These are phyloP conservation scores for Pogonocherus hispidulus DNA, from an alignment of 2,888 invertebrate species.

Conservation along the genomic window DNA sequence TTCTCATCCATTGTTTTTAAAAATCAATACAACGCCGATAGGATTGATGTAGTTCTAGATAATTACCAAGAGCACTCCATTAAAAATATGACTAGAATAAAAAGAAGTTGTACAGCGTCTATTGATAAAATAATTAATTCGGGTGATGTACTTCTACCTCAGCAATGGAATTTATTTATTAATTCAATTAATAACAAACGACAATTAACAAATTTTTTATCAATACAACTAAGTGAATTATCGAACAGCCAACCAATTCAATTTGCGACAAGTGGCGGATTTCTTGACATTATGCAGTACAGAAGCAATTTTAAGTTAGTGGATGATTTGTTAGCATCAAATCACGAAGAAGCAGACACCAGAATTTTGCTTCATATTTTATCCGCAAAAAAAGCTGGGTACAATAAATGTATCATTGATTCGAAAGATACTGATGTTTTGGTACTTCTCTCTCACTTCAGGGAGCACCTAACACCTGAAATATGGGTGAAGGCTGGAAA, in stretches of 20 bases:
- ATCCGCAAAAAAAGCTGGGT: slow-evolving; percentile 32
- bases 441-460: slow-evolving; percentile 38
- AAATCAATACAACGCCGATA: slow-evolving; percentile 3
- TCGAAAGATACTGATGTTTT: slow-evolving; percentile 41
- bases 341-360: slow-evolving; percentile 44
- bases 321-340: slow-evolving; percentile 29
- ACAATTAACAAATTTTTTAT: slow-evolving; percentile 38
- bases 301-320: slow-evolving; percentile 26
- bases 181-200: slow-evolving; percentile 38
- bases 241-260: slow-evolving; percentile 10
- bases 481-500: slow-evolving; percentile 38
- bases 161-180: slow-evolving; percentile 44
- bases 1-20: slow-evolving; percentile 4
- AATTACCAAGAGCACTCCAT: slow-evolving; percentile 3
- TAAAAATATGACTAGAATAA: neutral
- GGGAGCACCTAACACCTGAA: slow-evolving; percentile 31
- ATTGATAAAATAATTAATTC: neutral
- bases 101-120: neutral
- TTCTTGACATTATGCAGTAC: slow-evolving; percentile 29
- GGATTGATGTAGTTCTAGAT: slow-evolving; percentile 13
- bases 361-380: slow-evolving; percentile 42
- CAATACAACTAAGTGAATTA: slow-evolving; percentile 12
- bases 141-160: slow-evolving; percentile 30
- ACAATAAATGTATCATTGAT: slow-evolving; percentile 33
- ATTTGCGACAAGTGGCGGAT: slow-evolving; percentile 38